Evolutionary conservation across 2,113 vertebrate genomes (phyloP).

Genomic region (Microtus montanus): DNA sequence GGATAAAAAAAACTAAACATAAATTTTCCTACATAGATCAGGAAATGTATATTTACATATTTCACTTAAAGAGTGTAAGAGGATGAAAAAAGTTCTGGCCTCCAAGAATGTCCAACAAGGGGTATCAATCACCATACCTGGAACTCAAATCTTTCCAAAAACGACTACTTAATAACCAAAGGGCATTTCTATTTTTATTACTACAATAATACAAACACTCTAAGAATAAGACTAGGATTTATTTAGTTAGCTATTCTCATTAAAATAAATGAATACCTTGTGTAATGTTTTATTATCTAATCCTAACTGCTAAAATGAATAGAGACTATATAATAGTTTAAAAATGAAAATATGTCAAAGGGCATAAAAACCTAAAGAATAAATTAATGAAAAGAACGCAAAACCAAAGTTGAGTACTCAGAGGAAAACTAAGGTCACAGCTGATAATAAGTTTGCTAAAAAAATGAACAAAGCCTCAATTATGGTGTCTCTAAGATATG

Average conservation of each 20-base stretch:
- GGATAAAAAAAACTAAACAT: neutral
- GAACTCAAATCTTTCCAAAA: neutral
- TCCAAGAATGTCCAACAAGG: neutral
- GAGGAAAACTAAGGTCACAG: neutral
- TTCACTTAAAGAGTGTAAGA: neutral
- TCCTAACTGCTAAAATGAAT: neutral
- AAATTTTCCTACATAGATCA: neutral
- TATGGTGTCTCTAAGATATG: neutral
- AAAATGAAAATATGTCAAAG: neutral
- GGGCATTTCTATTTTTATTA: neutral
- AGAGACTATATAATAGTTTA: neutral
- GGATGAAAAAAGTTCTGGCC: neutral
- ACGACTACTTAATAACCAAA: neutral
- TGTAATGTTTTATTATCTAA: neutral
- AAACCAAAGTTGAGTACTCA: neutral
- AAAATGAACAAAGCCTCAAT: neutral
- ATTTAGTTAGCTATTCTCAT: neutral
- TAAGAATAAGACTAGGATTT: neutral
- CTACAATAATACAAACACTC: neutral
- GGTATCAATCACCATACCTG: neutral
- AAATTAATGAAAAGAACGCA: neutral
- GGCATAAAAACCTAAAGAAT: neutral
- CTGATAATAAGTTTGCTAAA: neutral
- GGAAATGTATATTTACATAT: neutral
- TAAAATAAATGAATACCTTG: neutral